Evolutionary conservation across 2,797 vertebrate genomes (phyloP).

Genomic region (Chelmon rostratus): DNA sequence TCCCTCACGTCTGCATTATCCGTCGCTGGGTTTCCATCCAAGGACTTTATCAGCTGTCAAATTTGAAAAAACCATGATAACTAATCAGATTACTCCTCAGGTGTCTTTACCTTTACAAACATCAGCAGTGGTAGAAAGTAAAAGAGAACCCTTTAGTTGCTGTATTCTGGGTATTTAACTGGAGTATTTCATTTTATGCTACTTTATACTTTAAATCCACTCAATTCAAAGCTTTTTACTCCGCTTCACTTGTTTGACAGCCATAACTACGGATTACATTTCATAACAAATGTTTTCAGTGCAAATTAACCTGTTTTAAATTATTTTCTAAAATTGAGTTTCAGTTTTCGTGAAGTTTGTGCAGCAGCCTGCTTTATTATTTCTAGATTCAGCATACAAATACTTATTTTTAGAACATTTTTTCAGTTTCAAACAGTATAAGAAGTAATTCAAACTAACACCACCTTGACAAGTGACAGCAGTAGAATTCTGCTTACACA

Average conservation of each 20-base stretch:
- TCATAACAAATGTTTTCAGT: neutral
- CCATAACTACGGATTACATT: neutral
- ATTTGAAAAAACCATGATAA: neutral
- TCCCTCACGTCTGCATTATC: constrained; percentile 49
- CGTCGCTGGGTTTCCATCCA: constrained; percentile 67
- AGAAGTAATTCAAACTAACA: neutral
- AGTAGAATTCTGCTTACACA: neutral
- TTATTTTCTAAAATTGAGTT: neutral
- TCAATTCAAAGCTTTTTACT: neutral
- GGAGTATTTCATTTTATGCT: neutral
- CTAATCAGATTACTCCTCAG: neutral
- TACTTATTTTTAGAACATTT: neutral
- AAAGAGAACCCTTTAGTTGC: neutral
- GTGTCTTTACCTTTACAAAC: neutral
- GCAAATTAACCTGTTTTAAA: neutral
- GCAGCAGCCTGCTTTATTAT: neutral
- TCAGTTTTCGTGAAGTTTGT: neutral
- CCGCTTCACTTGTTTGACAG: neutral
- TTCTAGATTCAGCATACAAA: no score
- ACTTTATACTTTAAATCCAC: neutral
- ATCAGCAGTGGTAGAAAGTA: neutral
- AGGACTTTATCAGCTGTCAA: neutral
- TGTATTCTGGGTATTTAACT: neutral
- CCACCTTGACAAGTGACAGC: neutral
- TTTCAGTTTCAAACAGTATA: neutral